These are phyloP conservation scores for Lutjanus erythropterus DNA, from an alignment of 2,113 vertebrate genomes.

Conservation along the genomic window DNA sequence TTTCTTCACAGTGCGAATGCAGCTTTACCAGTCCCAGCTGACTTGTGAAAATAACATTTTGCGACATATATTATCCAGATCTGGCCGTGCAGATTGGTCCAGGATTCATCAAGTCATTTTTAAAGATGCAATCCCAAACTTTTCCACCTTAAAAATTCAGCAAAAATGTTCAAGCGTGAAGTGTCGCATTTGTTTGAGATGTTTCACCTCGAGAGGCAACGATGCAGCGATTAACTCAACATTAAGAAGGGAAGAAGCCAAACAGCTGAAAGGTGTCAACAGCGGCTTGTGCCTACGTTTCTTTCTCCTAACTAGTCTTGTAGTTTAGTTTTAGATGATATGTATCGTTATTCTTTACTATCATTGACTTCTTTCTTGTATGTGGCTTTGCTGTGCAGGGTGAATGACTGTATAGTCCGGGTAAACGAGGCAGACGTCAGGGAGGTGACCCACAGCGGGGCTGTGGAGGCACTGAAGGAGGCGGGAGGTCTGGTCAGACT, in stretches of 20 bases:
- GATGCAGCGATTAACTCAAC: not conserved
- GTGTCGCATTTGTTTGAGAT: too few species aligned
- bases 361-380: not conserved
- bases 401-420: conserved; percentile 96
- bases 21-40: not conserved
- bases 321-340: not conserved
- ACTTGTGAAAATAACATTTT: not conserved
- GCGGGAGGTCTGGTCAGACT: conserved; percentile 95
- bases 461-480: conserved; percentile 97
- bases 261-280: not conserved
- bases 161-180: too few species aligned
- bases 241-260: not conserved
- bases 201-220: too few species aligned
- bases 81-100: too few species aligned
- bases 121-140: not conserved
- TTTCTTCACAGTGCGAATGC: too few species aligned
- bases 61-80: too few species aligned
- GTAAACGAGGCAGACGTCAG: conserved; percentile 96
- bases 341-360: not conserved
- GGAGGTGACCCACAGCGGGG: conserved; percentile 97
- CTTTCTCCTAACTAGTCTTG: not conserved
- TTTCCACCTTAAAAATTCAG: too few species aligned
- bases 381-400: conserved; percentile 74
- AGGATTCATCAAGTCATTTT: not conserved
- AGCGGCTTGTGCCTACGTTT: not conserved